Evolutionary conservation across 1,140 invertebrate genomes (phyloP), one percentile per base, ranked within the genome.

Genomic region (Bombus pascuorum): DNA sequence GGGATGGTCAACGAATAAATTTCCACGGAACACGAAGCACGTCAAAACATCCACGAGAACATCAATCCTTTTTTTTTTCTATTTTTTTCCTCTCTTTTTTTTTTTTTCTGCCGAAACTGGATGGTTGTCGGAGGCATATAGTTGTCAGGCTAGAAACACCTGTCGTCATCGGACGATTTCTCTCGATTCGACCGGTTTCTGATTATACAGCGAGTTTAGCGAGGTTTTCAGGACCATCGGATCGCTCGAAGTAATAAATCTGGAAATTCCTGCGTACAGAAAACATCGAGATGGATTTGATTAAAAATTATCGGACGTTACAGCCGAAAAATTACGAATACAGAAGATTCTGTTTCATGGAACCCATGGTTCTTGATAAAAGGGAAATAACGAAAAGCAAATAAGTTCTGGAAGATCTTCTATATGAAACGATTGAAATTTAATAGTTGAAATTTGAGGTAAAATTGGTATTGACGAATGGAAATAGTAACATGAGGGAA

Each of bases 31-130:
- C 66, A 32, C n/a, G n/a, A 10, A n/a, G n/a, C 37, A 80, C 32
- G 42, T 80, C 78, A 70, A 80, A 80, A 80, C 78, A 80, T 70
- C 65, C 65, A n/a, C 78, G 78, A 42, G 65, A 10, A 73, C 39
- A 42, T 72, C 70, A n/a, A 72, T 72, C 13, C 37, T 32, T 65
- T 34, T 66, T 42, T 72, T 73, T 5, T 39, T 6, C 68, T 8
- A 12, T 34, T 12, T 39, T 13, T 37, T 73, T 10, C 10, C 39
- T 22, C 68, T 8, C 32, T 28, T 12, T 13, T 13, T 8, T 13
- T 28, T 32, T 70, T n/a, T 70, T 39, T 28, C 5, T 28, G 28
- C 39, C 42, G 13, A 72, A 72, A n/a, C 28, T 72, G 70, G 70
- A 72, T 72, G 39, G 70, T 72, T 72, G 70, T 42, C 37, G 28